phyloP scores from a whole-genome alignment of 2,888 invertebrate species.

The Scotopteryx bipunctaria region DNA sequence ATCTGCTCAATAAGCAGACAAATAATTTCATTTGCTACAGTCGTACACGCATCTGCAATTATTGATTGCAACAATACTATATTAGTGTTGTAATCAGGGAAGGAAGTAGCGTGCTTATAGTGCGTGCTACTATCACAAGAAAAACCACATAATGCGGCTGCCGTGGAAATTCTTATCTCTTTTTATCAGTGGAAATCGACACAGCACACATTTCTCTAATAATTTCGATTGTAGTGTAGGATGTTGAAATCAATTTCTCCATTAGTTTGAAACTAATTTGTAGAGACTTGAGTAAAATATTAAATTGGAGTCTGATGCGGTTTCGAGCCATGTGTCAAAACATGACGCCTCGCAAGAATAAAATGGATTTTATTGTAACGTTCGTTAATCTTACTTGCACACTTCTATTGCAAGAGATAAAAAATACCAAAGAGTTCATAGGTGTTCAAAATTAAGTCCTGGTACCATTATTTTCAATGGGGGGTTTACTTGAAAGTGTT shows the following conservation, averaged over 20 bases:
- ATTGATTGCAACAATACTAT: conserved; percentile 10
- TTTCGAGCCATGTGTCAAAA: no score
- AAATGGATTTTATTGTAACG: no score
- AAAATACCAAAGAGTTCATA: no score
- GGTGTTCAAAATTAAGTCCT: no score
- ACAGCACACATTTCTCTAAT: conserved; percentile 30
- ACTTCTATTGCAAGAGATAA: no score
- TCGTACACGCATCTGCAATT: conserved; percentile 22
- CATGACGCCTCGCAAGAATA: no score
- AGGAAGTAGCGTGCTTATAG: conserved; percentile 36
- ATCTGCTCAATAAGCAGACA: conserved; percentile 9
- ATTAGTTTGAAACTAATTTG: neutral
- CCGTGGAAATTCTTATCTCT: conserved; percentile 38
- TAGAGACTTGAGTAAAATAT: neutral
- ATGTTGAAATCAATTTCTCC: conserved; percentile 1
- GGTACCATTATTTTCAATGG: no score
- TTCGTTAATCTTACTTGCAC: no score
- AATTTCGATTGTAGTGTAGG: conserved; percentile 1
- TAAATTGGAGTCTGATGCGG: neutral
- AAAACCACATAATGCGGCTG: conserved; percentile 32
- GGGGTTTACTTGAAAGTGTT: no score
- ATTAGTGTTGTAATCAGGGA: conserved; percentile 24
- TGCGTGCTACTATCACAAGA: conserved; percentile 24
- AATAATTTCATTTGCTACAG: conserved; percentile 1
- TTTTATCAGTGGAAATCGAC: conserved; percentile 39